Percentiles rank a stretch among this genome's conserved stretches.
Conservation (phyloP, 2,797 vertebrate species). For the Sebastes paucispinis region DNA sequence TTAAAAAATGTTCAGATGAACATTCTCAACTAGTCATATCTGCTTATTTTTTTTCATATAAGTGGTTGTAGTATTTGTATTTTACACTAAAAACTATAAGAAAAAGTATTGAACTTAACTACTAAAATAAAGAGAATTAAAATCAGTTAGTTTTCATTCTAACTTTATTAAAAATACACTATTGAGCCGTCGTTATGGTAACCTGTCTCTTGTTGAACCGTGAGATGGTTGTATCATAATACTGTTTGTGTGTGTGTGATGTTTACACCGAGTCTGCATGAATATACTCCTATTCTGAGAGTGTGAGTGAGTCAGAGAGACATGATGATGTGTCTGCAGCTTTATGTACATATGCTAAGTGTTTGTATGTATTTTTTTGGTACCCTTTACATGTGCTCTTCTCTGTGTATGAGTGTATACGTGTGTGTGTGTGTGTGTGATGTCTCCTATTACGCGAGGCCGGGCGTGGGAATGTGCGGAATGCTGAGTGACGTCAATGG, state of each 20-base stretch:
- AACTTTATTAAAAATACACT: not conserved
- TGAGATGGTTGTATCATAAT: not conserved
- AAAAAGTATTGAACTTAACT: not conserved
- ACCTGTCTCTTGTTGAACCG: not conserved
- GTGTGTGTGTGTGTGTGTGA: not conserved
- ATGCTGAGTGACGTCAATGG: slow-evolving; percentile 92
- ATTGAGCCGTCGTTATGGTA: no score
- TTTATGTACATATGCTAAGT: slow-evolving; percentile 30
- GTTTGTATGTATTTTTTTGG: slow-evolving; percentile 23
- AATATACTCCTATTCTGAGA: slow-evolving; percentile 5
- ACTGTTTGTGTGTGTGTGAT: slow-evolving; percentile 2
- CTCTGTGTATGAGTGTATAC: slow-evolving; percentile 3
- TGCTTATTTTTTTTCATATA: not conserved
- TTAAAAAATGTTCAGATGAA: not conserved
- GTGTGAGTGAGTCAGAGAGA: slow-evolving; percentile 19
- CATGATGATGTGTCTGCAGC: not conserved
- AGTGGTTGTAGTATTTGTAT: not conserved
- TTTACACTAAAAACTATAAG: not conserved
- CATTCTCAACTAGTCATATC: not conserved
- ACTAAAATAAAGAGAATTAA: not conserved
- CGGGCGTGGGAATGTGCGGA: slow-evolving; percentile 86
- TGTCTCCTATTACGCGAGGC: slow-evolving; percentile 78
- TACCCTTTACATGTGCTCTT: slow-evolving; percentile 24
- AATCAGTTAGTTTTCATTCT: not conserved
- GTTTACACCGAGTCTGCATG: slow-evolving; percentile 6